phyloP scores from a whole-genome alignment of 2,888 invertebrate genomes.

The Oscheius myriophilus region DNA sequence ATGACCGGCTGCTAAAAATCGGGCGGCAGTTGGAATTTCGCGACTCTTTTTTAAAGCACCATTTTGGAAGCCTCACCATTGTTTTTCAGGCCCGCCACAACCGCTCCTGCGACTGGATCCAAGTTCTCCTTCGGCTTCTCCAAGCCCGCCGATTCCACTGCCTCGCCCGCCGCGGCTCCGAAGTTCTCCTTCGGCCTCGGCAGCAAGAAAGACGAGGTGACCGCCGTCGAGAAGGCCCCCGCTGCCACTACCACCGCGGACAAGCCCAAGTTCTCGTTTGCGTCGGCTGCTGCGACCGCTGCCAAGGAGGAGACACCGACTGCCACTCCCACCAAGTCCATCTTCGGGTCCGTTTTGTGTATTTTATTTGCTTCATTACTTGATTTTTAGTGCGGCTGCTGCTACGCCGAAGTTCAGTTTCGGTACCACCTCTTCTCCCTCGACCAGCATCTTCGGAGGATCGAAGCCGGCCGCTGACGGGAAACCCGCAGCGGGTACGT shows the following conservation, averaged over 20 bases:
- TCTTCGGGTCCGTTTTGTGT: constrained; percentile 22
- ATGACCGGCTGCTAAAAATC: too few species aligned
- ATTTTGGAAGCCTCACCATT: too few species aligned
- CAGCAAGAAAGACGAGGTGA: not conserved
- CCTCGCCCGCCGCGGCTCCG: constrained; percentile 30
- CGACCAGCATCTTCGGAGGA: constrained; percentile 14
- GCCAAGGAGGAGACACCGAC: constrained; percentile 31
- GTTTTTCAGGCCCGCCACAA: not conserved
- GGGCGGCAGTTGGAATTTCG: too few species aligned
- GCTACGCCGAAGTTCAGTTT: constrained; percentile 35
- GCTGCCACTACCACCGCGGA: constrained; percentile 26
- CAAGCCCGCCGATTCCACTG: constrained; percentile 23
- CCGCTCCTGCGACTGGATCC: too few species aligned
- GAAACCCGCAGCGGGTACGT: too few species aligned
- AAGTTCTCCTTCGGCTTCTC: constrained; percentile 7
- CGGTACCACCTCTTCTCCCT: constrained; percentile 16
- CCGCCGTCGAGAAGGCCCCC: constrained; percentile 29
- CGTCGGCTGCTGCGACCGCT: constrained; percentile 38
- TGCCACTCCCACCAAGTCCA: not conserved
- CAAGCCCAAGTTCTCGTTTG: constrained; percentile 39
- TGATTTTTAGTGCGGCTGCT: constrained; percentile 9
- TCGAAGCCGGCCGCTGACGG: constrained; percentile 19
- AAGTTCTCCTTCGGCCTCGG: constrained; percentile 42
- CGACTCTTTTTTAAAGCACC: too few species aligned
- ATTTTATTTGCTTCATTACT: not conserved